Evolutionary conservation across 2,888 invertebrate species (phyloP).

Genomic region (Blera fallax): DNA sequence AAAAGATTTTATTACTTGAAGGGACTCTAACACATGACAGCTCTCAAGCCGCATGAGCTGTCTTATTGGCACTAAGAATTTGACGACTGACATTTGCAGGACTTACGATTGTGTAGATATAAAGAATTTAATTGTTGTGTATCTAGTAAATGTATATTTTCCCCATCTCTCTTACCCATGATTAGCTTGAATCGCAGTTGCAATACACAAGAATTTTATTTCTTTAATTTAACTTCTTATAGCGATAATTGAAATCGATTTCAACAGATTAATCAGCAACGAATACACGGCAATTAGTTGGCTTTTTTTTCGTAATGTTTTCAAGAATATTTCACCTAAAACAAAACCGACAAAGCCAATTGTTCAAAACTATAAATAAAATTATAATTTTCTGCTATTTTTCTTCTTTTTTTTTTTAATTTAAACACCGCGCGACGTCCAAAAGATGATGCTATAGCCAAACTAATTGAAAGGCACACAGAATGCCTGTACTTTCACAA

Average conservation of each 20-base stretch:
- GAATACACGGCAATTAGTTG: not conserved
- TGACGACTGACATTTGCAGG: not conserved
- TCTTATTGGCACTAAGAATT: not conserved
- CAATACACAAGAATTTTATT: too few species aligned
- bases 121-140: not conserved
- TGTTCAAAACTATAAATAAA: slow-evolving; percentile 51
- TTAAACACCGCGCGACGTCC: slow-evolving; percentile 39
- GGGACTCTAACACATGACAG: slow-evolving; percentile 18
- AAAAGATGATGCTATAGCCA: slow-evolving; percentile 54
- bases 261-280: not conserved
- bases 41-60: not conserved
- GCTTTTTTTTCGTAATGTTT: not conserved
- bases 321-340: slow-evolving; percentile 19
- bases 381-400: too few species aligned
- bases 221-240: not conserved
- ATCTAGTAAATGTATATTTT: not conserved
- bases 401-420: too few species aligned
- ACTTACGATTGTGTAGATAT: not conserved
- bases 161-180: not conserved
- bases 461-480: slow-evolving; percentile 64
- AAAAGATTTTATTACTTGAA: not conserved
- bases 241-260: not conserved
- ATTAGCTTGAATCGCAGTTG: not conserved
- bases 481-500: slow-evolving; percentile 50
- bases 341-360: slow-evolving; percentile 47